Conservation (phyloP, 1,140 invertebrate species). For the Mylabris phalerata region DNA sequence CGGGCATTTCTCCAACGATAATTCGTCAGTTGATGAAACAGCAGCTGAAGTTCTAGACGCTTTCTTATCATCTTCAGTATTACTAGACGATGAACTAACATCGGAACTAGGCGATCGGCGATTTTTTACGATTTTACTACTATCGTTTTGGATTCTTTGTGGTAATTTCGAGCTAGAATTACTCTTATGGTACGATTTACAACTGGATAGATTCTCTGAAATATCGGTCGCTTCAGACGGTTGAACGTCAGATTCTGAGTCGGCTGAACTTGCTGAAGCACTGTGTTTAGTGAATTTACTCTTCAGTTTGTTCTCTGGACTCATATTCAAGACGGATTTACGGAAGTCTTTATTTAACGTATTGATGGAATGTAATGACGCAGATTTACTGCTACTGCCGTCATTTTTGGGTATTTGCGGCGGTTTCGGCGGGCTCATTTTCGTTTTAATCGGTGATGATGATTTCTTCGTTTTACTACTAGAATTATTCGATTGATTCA, state of each 20-base stretch:
- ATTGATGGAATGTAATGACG: slow-evolving; percentile 43
- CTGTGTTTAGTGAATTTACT: slow-evolving; percentile 40
- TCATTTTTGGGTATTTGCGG: slow-evolving; percentile 54
- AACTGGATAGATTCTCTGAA: slow-evolving; percentile 35
- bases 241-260: slow-evolving; percentile 41
- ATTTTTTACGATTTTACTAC: slow-evolving; percentile 27
- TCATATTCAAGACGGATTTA: slow-evolving; percentile 68
- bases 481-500: slow-evolving; percentile 17
- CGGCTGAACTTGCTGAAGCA: slow-evolving; percentile 49
- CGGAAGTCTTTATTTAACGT: slow-evolving; percentile 66
- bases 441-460: slow-evolving; percentile 21
- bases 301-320: slow-evolving; percentile 44
- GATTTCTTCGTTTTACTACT: slow-evolving; percentile 27
- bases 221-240: slow-evolving; percentile 36
- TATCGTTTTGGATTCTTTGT: slow-evolving; percentile 36
- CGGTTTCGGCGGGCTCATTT: slow-evolving; percentile 40
- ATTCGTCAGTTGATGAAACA: slow-evolving; percentile 52
- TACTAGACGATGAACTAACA: slow-evolving; percentile 38
- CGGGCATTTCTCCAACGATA: slow-evolving; percentile 49
- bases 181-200: slow-evolving; percentile 30
- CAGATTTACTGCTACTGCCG: slow-evolving; percentile 42
- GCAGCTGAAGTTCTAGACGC: slow-evolving; percentile 46
- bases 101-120: slow-evolving; percentile 41
- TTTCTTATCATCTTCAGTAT: slow-evolving; percentile 47
- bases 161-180: slow-evolving; percentile 31